Evolutionary conservation across 2,113 vertebrate species (phyloP), one percentile per base, ranked within the genome.

Genomic region (Bufo gargarizans): DNA sequence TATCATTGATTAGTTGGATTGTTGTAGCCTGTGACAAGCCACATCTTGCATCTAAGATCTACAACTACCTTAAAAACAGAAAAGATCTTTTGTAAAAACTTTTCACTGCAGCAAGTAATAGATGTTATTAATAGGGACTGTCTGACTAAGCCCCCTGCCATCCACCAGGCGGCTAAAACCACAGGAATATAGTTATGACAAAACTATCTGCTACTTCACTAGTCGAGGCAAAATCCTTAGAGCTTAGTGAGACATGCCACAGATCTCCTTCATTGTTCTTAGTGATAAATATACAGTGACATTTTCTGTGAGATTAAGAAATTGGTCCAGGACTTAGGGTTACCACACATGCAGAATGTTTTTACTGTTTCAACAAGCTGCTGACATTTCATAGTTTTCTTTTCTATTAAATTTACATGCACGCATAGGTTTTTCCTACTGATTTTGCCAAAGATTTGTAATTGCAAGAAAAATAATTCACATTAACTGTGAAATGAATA

Each of bases 161-260:
- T 71, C 76, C 20, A 45, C 47, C 61, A 58, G 61, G 33, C 63
- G 45, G 17, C 9, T 17, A 71, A 33, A 87, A 56, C 86, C 59
- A 71, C 86, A 71, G 77, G 63, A 87, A 87, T 19, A 87, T 49
- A 80, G 86, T 61, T 86, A 78, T 79, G 63, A 80, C 49, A 87
- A 79, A 87, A 87, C 47, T 65, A 71, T 53, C 53, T 69, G n/a
- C 50, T 58, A 87, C 19, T 50, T 80, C 77, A 69, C 58, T 71
- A 80, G 61, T 56, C 63, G 22, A 33, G n/a, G 9, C 47, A 56
- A 80, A 65, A 87, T 87, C 86, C 86, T 33, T 55, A 9, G 61
- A 87, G 77, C 47, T 67, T 50, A n/a, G 45, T 19, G 49, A 86
- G 14, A 79, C 22, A 65, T 87, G 77, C 43, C 47, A 69, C 22